Conservation (phyloP, 1,140 invertebrate species). For the Diorhabda elongata region DNA sequence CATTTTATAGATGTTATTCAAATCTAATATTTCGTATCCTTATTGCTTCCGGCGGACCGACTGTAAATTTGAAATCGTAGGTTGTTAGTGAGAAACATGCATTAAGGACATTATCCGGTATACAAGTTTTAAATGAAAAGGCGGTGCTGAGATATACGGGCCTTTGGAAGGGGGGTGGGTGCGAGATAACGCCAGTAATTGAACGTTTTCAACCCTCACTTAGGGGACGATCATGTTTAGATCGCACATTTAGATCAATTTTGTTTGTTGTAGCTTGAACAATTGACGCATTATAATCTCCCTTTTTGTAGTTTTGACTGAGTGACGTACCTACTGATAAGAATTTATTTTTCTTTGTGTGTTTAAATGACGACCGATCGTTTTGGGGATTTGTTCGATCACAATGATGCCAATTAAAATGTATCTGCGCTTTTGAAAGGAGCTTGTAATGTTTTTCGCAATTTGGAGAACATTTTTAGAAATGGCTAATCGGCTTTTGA, state of each 20-base stretch:
- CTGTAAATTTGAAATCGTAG: conserved; percentile 23
- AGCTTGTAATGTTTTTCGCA: neutral
- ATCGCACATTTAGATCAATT: conserved; percentile 47
- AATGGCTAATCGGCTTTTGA: too few species aligned
- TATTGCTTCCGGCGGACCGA: conserved; percentile 21
- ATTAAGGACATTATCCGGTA: conserved; percentile 29
- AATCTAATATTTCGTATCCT: neutral
- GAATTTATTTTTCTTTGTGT: conserved; percentile 38
- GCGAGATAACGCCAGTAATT: conserved; percentile 43
- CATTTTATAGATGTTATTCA: too few species aligned
- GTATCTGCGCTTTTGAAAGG: neutral
- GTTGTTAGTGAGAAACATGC: conserved; percentile 21
- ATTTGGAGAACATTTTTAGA: neutral
- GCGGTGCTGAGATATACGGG: conserved; percentile 39
- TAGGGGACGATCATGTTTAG: conserved; percentile 42
- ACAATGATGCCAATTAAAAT: conserved; percentile 2
- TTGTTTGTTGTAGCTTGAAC: conserved; percentile 46
- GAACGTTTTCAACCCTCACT: conserved; percentile 39
- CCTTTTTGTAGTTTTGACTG: conserved; percentile 37
- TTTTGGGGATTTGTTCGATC: conserved; percentile 24
- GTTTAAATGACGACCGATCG: conserved; percentile 32
- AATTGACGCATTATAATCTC: conserved; percentile 45
- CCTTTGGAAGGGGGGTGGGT: conserved; percentile 39
- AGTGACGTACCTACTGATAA: conserved; percentile 39
- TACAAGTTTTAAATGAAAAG: conserved; percentile 39